These are phyloP conservation scores for Lycocorax pyrrhopterus DNA, from an alignment of 2,113 vertebrate genomes.

Conservation along the genomic window DNA sequence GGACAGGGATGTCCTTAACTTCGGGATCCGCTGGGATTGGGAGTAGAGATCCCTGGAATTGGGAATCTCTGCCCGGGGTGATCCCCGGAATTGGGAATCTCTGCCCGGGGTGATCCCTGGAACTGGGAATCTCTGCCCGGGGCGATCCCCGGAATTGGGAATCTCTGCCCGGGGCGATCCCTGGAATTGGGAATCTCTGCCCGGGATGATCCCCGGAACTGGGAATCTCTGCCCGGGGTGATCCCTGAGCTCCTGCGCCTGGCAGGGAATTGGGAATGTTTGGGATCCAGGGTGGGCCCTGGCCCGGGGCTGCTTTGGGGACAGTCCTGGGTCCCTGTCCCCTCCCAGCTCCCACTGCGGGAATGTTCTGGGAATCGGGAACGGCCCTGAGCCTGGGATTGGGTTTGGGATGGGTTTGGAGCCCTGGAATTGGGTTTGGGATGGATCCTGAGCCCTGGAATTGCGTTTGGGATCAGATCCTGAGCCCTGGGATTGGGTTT, in stretches of 20 bases:
- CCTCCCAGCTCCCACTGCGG: background rate
- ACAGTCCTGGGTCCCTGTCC: background rate
- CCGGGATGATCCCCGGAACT: no score
- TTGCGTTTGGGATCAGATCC: background rate
- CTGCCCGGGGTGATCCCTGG: no score
- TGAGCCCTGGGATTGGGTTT: background rate
- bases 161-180: no score
- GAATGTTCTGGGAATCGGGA: no score
- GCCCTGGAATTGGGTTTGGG: background rate
- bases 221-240: background rate
- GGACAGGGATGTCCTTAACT: background rate
- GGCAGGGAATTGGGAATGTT: background rate
- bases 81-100: background rate
- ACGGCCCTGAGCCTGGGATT: background rate
- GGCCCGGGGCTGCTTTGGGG: background rate
- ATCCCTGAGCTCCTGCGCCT: background rate
- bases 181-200: no score
- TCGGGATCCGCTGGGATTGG: background rate
- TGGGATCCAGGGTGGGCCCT: background rate
- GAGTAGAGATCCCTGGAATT: background rate
- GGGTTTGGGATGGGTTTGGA: no score
- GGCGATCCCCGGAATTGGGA: no score
- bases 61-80: background rate
- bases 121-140: no score
- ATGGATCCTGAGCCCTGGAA: no score